A percentile compares a stretch with the other conserved stretches of the same genome.
phyloP scores from a whole-genome alignment of 2,888 invertebrate species.

The Agapostemon virescens region DNA sequence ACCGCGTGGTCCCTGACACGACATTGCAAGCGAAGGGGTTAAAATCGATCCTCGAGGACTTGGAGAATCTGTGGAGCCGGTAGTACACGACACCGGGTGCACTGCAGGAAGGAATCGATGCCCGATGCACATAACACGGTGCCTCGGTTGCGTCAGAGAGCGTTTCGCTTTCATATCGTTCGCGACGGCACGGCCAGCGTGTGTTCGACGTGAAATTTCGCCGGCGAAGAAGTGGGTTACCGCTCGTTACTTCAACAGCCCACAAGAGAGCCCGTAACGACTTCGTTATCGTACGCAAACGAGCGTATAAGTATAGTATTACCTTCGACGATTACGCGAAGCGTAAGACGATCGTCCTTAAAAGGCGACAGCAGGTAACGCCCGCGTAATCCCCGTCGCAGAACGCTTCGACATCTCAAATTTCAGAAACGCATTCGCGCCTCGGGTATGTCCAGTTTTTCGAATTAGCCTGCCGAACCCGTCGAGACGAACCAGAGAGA shows the following conservation, averaged over 20 bases:
- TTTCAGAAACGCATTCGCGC: constrained; percentile 51
- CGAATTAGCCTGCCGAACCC: constrained; percentile 5
- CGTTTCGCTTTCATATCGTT: constrained; percentile 38
- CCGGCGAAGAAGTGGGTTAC: constrained; percentile 26
- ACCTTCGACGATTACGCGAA: constrained; percentile 63
- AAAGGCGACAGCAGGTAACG: constrained; percentile 48
- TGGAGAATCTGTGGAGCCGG: neutral
- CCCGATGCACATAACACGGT: constrained; percentile 21
- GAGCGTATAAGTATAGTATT: constrained; percentile 52
- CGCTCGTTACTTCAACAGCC: constrained; percentile 21
- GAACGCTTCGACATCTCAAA: constrained; percentile 55
- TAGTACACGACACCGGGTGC: neutral
- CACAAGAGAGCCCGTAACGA: constrained; percentile 40
- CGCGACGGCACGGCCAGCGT: neutral
- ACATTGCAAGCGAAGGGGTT: no score
- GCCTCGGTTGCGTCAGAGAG: constrained; percentile 43
- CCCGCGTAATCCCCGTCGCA: constrained; percentile 54
- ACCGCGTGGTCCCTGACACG: no score
- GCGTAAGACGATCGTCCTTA: constrained; percentile 61
- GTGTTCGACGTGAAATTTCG: constrained; percentile 19
- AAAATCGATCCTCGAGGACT: no score
- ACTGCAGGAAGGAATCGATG: constrained; percentile 45
- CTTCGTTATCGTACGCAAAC: constrained; percentile 49
- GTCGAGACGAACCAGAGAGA: neutral
- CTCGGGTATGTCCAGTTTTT: constrained; percentile 15